A percentile compares a stretch with the other conserved stretches of the same genome.
These are phyloP conservation scores for Helostoma temminkii DNA, from an alignment of 2,797 vertebrate species.

Conservation along the genomic window DNA sequence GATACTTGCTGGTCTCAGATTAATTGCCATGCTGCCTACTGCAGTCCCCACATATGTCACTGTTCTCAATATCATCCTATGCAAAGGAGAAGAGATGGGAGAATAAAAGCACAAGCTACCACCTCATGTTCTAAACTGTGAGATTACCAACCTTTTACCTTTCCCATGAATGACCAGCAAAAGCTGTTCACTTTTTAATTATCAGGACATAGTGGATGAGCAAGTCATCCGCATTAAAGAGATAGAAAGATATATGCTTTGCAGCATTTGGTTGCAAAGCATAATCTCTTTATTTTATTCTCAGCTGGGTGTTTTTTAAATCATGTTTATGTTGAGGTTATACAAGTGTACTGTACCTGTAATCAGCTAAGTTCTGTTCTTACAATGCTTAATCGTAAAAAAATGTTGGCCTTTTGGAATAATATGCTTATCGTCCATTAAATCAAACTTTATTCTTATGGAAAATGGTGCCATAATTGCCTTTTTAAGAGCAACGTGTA, in stretches of 20 bases:
- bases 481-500: conserved; percentile 94
- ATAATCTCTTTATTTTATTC: not conserved
- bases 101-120: not conserved
- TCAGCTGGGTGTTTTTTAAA: conserved; percentile 2
- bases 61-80: conserved; percentile 17
- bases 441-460: conserved; percentile 93
- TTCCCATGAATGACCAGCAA: too few species aligned
- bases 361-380: conserved; percentile 19
- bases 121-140: too few species aligned
- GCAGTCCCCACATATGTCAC: conserved; percentile 9
- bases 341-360: not conserved
- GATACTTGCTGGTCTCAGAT: conserved; percentile 3
- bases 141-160: too few species aligned
- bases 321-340: conserved; percentile 3
- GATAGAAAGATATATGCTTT: too few species aligned
- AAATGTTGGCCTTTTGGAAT: conserved; percentile 88
- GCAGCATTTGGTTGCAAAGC: conserved; percentile 14
- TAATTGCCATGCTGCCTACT: conserved; percentile 2
- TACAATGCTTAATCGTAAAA: conserved; percentile 85
- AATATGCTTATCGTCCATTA: conserved; percentile 95
- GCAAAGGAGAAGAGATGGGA: conserved; percentile 1
- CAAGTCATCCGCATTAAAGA: too few species aligned
- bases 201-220: too few species aligned
- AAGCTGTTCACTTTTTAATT: too few species aligned
- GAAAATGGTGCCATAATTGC: conserved; percentile 95